These are phyloP conservation scores for Plutella xylostella DNA, from an alignment of 2,888 invertebrate species.

Conservation along the genomic window DNA sequence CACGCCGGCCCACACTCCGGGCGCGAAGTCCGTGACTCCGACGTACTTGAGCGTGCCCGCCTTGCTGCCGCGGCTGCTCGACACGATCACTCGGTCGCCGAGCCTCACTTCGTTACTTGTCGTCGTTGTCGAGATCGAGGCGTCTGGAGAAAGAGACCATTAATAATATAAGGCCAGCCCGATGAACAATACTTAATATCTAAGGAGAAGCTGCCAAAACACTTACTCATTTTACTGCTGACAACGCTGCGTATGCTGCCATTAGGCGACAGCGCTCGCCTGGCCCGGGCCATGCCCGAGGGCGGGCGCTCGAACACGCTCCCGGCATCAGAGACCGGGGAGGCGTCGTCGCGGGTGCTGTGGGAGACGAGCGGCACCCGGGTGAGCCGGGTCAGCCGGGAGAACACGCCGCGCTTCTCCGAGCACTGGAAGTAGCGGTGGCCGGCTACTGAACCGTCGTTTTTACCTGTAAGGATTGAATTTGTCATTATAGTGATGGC, in stretches of 20 bases:
- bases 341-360: conserved; percentile 55
- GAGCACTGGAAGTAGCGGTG: conserved; percentile 95
- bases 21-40: conserved; percentile 90
- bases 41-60: conserved; percentile 87
- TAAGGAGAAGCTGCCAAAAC: too few species aligned
- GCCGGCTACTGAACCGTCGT: conserved; percentile 95
- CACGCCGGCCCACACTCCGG: conserved; percentile 96
- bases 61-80: conserved; percentile 88
- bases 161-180: too few species aligned
- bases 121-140: conserved; percentile 57
- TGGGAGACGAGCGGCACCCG: conserved; percentile 74
- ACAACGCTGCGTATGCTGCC: conserved; percentile 62
- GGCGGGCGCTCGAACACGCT: conserved; percentile 60
- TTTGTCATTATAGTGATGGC: background rate
- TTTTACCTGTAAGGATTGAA: conserved; percentile 80
- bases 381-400: conserved; percentile 87
- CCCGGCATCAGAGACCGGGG: conserved; percentile 57
- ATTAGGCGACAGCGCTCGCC: conserved; percentile 57
- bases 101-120: conserved; percentile 73
- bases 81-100: conserved; percentile 93
- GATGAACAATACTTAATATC: too few species aligned
- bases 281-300: conserved; percentile 50
- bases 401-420: conserved; percentile 93
- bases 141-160: conserved; percentile 48
- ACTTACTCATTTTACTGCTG: conserved; percentile 67